A percentile compares a stretch with the other conserved stretches of the same genome.
Evolutionary conservation across 2,113 vertebrate genomes (phyloP).

Genomic region (Colinus virginianus): DNA sequence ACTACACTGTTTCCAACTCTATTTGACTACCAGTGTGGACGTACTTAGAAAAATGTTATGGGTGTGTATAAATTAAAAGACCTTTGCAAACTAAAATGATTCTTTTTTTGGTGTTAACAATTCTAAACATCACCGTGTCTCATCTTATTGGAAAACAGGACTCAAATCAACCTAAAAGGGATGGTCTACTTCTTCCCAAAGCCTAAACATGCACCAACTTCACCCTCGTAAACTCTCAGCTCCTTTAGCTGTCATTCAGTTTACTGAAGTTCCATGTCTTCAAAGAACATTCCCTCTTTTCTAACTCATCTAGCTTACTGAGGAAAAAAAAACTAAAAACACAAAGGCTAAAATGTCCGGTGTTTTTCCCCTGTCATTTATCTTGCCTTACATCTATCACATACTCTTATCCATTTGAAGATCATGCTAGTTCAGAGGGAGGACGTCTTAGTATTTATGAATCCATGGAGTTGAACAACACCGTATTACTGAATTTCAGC

Average conservation of each 20-base stretch:
- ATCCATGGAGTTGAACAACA: not conserved
- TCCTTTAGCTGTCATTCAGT: not conserved
- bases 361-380: not conserved
- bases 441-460: accelerated
- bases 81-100: not conserved
- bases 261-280: accelerated
- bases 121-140: not conserved
- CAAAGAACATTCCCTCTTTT: not conserved
- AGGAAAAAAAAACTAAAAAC: not conserved
- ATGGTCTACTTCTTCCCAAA: not conserved
- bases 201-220: not conserved
- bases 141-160: not conserved
- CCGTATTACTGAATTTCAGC: not conserved
- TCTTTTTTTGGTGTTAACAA: not conserved
- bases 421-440: not conserved
- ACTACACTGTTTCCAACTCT: not conserved
- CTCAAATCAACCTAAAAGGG: not conserved
- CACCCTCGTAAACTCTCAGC: not conserved
- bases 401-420: not conserved
- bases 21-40: not conserved
- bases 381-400: not conserved
- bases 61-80: not conserved
- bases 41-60: not conserved
- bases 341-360: not conserved
- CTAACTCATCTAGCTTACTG: not conserved